These are phyloP conservation scores for Hydrochoerus hydrochaeris DNA, from an alignment of 2,113 vertebrate species.

Conservation along the genomic window DNA sequence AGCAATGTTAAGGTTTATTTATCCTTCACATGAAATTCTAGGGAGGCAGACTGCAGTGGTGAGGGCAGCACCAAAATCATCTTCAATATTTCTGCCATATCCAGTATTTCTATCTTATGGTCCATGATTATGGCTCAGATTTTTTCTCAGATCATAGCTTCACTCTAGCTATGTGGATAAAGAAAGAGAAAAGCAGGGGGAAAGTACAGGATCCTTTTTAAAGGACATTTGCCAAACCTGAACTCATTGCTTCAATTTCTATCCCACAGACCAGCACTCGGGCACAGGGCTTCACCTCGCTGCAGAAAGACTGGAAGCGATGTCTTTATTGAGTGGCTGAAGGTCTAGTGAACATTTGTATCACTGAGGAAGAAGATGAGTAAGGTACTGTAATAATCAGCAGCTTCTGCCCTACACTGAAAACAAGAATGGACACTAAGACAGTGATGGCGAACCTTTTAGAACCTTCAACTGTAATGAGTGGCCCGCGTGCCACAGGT, in stretches of 20 bases:
- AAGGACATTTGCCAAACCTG: slow-evolving; percentile 12
- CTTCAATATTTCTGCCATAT: background rate
- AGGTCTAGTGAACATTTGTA: background rate
- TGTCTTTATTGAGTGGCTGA: background rate
- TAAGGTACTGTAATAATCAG: background rate
- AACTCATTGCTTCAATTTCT: background rate
- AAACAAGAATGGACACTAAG: background rate
- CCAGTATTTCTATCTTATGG: background rate
- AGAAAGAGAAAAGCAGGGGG: background rate
- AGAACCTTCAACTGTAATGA: background rate
- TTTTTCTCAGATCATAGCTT: background rate
- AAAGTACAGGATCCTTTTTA: background rate
- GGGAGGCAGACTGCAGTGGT: background rate
- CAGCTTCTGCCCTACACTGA: background rate
- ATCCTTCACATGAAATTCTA: background rate
- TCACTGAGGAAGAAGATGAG: background rate
- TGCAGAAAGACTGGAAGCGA: background rate
- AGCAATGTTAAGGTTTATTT: background rate
- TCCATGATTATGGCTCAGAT: background rate
- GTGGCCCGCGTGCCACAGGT: background rate
- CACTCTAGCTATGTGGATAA: background rate
- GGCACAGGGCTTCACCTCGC: background rate
- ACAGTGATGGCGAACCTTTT: background rate
- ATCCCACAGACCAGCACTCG: background rate
- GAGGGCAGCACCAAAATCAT: background rate